Evolutionary conservation across 2,797 vertebrate genomes (phyloP).

Genomic region (Chelon labrosus): DNA sequence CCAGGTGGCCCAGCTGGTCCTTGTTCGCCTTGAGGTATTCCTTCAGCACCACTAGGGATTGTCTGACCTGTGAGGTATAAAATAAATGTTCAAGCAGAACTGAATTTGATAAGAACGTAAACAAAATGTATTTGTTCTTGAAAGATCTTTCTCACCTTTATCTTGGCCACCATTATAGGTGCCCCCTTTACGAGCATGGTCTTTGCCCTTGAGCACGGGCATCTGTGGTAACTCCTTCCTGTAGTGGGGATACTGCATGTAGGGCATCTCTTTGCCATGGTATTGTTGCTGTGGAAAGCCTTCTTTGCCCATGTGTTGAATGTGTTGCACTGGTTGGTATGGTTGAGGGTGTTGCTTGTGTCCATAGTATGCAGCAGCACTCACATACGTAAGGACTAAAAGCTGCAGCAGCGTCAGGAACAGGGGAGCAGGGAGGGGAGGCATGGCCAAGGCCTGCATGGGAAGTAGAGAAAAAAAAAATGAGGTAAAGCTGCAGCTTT

Average conservation of each 20-base stretch:
- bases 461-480: slow-evolving; percentile 30
- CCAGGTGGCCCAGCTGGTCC: slow-evolving; percentile 86
- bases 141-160: slow-evolving; percentile 87
- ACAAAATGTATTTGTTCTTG: neutral
- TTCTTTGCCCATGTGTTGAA: slow-evolving; percentile 93
- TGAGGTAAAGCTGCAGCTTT: slow-evolving; percentile 1
- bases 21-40: slow-evolving; percentile 77
- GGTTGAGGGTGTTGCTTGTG: slow-evolving; percentile 93
- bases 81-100: slow-evolving; percentile 27
- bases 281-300: slow-evolving; percentile 87
- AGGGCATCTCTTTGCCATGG: slow-evolving; percentile 92
- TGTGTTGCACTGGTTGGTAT: slow-evolving; percentile 92
- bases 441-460: slow-evolving; percentile 82
- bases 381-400: slow-evolving; percentile 80
- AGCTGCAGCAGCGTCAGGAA: slow-evolving; percentile 84
- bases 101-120: neutral
- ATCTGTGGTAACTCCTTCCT: slow-evolving; percentile 93
- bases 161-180: slow-evolving; percentile 76
- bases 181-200: slow-evolving; percentile 86
- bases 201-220: slow-evolving; percentile 92
- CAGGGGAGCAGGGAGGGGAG: slow-evolving; percentile 78
- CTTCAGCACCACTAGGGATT: slow-evolving; percentile 76
- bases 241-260: slow-evolving; percentile 93
- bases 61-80: slow-evolving; percentile 77
- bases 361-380: slow-evolving; percentile 92